A percentile compares a stretch with the other conserved stretches of the same genome.
These are phyloP conservation scores for Ptychobarbus kaznakovi DNA, from an alignment of 2,797 vertebrate species.

Conservation along the genomic window DNA sequence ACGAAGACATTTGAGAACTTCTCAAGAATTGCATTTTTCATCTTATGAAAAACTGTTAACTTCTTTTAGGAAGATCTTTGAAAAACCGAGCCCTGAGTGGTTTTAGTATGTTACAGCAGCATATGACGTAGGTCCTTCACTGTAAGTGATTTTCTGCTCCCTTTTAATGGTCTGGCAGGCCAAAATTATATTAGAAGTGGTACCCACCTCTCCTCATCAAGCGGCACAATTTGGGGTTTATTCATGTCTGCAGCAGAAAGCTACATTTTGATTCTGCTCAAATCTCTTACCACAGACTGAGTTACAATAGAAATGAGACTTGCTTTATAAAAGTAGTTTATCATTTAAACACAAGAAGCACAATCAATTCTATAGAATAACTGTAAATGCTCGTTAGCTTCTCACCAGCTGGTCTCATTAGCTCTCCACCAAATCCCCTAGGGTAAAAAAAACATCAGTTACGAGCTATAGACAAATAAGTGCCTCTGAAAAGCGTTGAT, in stretches of 20 bases:
- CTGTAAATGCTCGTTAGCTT: not conserved
- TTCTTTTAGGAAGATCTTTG: too few species aligned
- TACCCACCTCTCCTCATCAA: not conserved
- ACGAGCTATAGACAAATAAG: conserved; percentile 1
- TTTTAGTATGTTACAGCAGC: not conserved
- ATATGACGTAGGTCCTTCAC: not conserved
- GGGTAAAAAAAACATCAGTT: conserved; percentile 46
- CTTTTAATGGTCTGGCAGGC: not conserved
- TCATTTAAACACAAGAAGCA: not conserved
- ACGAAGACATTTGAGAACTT: too few species aligned
- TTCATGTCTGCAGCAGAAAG: not conserved
- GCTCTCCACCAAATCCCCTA: conserved; percentile 92
- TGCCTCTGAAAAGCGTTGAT: conserved; percentile 24
- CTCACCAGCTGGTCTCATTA: conserved; percentile 93
- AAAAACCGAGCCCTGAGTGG: not conserved
- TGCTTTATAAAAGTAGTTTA: not conserved
- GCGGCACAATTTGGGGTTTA: not conserved
- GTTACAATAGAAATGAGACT: not conserved
- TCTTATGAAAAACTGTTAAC: not conserved
- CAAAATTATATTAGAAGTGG: not conserved
- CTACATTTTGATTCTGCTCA: not conserved
- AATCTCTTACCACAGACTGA: not conserved
- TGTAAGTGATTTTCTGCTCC: not conserved
- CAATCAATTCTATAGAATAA: not conserved
- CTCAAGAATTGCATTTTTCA: too few species aligned